These are phyloP conservation scores for Xestobium rufovillosum DNA, from an alignment of 2,888 invertebrate genomes.

Conservation along the genomic window DNA sequence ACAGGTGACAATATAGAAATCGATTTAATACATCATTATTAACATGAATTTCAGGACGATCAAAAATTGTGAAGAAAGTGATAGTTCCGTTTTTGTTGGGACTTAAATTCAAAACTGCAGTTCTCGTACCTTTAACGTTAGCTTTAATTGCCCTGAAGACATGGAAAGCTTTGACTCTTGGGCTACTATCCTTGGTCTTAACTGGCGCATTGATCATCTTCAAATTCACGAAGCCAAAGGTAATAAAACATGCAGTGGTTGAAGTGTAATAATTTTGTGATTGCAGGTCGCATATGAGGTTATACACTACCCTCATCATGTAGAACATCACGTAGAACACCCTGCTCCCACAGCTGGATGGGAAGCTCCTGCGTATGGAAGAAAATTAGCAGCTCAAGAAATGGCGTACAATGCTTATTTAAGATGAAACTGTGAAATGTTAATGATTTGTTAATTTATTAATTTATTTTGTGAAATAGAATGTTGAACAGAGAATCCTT, in stretches of 20 bases:
- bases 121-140: constrained; percentile 71
- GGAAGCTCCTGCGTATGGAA: constrained; percentile 55
- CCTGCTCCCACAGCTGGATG: constrained; percentile 33
- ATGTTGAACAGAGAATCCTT: too few species aligned
- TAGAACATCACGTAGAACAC: constrained; percentile 48
- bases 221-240: constrained; percentile 81
- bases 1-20: constrained; percentile 33
- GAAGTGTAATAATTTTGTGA: constrained; percentile 9
- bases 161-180: constrained; percentile 83
- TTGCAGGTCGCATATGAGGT: constrained; percentile 71
- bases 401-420: constrained; percentile 50
- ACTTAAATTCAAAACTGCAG: constrained; percentile 78
- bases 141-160: constrained; percentile 80
- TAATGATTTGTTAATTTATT: not conserved
- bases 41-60: constrained; percentile 54
- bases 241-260: constrained; percentile 24
- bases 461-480: constrained; percentile 1
- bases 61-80: constrained; percentile 69
- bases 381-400: constrained; percentile 51
- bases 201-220: constrained; percentile 82
- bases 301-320: constrained; percentile 69
- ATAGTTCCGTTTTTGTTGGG: constrained; percentile 79
- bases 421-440: constrained; percentile 18
- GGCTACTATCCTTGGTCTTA: constrained; percentile 73
- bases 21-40: constrained; percentile 2